A percentile compares a stretch with the other conserved stretches of the same genome.
Conservation (phyloP, 2,113 vertebrate genomes). For the Stegostoma tigrinum region DNA sequence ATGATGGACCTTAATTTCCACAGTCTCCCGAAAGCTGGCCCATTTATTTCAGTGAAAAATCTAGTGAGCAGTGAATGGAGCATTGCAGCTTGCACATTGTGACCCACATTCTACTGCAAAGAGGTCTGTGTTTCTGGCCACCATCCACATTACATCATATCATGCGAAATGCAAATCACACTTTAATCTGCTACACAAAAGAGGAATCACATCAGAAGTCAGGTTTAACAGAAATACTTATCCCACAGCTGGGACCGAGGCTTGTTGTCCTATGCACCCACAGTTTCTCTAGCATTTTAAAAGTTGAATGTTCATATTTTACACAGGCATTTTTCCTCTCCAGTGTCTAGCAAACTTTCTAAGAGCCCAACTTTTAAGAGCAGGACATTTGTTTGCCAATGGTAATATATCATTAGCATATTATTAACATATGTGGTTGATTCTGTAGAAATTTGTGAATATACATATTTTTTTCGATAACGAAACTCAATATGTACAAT, state of each 20-base stretch:
- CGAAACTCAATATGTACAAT: background rate
- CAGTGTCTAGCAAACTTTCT: background rate
- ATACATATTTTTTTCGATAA: background rate
- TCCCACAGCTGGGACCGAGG: background rate
- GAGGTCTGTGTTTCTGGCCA: background rate
- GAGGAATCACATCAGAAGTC: background rate
- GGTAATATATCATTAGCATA: background rate
- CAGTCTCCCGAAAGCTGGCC: background rate
- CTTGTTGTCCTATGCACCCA: background rate
- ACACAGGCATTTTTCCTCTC: background rate
- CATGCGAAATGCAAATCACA: background rate
- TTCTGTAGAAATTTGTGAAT: background rate
- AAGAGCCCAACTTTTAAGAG: background rate
- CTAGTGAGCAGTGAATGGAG: background rate
- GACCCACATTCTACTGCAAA: background rate
- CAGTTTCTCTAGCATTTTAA: background rate
- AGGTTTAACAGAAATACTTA: background rate
- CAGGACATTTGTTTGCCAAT: background rate
- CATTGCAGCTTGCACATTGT: background rate
- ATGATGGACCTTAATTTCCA: background rate
- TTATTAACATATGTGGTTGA: slow-evolving; percentile 4
- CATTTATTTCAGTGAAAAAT: background rate
- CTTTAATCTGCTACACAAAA: background rate
- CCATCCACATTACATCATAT: background rate
- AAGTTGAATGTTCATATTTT: background rate